A percentile compares a stretch with the other conserved stretches of the same genome.
These are phyloP conservation scores for Gonatopus flavifemur DNA, from an alignment of 1,140 invertebrate species.

Conservation along the genomic window DNA sequence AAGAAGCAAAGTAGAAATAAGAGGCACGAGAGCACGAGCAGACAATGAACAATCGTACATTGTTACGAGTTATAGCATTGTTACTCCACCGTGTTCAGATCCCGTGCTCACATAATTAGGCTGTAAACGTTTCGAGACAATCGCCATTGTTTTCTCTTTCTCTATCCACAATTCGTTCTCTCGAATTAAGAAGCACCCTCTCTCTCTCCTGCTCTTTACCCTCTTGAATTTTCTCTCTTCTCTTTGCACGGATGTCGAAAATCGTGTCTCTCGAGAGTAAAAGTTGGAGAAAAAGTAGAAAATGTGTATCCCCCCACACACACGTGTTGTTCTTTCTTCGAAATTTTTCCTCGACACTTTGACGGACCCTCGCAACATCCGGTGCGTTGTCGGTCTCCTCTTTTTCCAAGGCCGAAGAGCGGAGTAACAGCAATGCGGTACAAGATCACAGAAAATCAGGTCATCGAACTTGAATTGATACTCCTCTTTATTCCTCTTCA, in stretches of 20 bases:
- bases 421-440: too few relatives aligned
- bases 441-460: too few relatives aligned
- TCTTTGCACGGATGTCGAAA: too few relatives aligned
- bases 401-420: constrained; percentile 5
- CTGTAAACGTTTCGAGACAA: constrained; percentile 60
- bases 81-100: constrained; percentile 50
- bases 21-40: constrained; percentile 28
- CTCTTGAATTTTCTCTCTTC: constrained; percentile 16
- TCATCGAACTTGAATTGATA: too few relatives aligned
- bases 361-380: constrained; percentile 20
- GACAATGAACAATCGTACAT: constrained; percentile 62
- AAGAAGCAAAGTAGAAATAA: too few relatives aligned
- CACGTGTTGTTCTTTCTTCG: too few relatives aligned
- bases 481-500: background rate
- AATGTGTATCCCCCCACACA: too few relatives aligned
- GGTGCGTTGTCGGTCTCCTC: constrained; percentile 3
- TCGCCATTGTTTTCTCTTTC: constrained; percentile 54
- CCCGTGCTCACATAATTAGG: constrained; percentile 60
- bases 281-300: too few relatives aligned
- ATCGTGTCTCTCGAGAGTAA: too few relatives aligned
- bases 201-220: constrained; percentile 13
- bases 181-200: constrained; percentile 13
- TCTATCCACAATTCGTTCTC: constrained; percentile 27
- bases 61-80: constrained; percentile 61
- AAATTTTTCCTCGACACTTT: too few relatives aligned